Evolutionary conservation across 2,888 invertebrate genomes (phyloP), one percentile per base, ranked within the genome.

Genomic region (Rhyacophila evoluta): DNA sequence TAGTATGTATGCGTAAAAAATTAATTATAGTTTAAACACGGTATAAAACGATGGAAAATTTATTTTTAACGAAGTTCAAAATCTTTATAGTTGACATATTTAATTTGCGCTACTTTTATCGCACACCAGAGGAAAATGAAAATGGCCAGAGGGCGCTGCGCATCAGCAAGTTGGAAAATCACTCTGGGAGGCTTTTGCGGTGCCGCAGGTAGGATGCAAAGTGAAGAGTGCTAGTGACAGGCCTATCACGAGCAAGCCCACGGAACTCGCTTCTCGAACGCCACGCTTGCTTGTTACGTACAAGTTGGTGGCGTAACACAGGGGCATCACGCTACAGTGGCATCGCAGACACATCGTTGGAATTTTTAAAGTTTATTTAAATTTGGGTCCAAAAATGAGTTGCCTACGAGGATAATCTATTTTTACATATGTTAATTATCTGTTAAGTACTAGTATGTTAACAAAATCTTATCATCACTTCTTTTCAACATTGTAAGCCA

Each of bases 171-270:
- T 55, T 55, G 55, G 55, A 55, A 55, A 55, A 55, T 55, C 55
- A 55, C 67, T 74, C 74, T 68, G 39, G 74, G 37, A 55, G 41
- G 25, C 75, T 67, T 68, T 75, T 69, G 41, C 33, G 72, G 69
- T 72, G 37, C 72, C 41, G 67, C 72, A 77, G 73, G 77, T 73
- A 77, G 77, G 36, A 77, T 77, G 77, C 77, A 77, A 77, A 77
- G 73, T 77, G 37, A 55, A 41, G 73, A 15, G 38, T 79, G 79
- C 15, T 38, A 33, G 69, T 80, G 77, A 77, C 80, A 80, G 77
- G 39, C 41, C 72, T 38, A 71, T 75, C 74, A 72, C 41, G 72
- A 15, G 15, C 55, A 55, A 55, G 25, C 55, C 19, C 55, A 55
- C 55, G 55, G 25, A 55, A 19, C 25, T 55, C 55, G 15, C 25